Evolutionary conservation across 1,140 invertebrate species (phyloP).

Genomic region (Drosophila pandora): DNA sequence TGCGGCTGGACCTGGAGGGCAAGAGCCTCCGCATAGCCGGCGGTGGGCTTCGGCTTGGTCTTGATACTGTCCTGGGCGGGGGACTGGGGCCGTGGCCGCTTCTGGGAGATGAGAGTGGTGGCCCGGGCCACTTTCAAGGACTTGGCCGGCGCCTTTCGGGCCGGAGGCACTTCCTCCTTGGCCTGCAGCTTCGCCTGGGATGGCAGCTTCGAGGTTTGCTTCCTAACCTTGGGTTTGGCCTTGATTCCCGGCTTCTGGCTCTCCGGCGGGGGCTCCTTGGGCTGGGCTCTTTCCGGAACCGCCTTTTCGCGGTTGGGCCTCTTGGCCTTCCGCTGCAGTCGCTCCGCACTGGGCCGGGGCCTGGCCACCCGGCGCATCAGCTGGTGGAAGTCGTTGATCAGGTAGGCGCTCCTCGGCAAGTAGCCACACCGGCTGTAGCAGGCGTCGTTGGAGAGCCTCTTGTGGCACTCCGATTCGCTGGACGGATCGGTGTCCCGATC

Average conservation of each 20-base stretch:
- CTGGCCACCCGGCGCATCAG: conserved; percentile 47
- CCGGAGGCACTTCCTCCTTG: too few species aligned
- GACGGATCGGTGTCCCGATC: background rate
- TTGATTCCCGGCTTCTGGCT: background rate
- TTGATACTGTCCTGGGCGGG: background rate
- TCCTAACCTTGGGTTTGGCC: background rate
- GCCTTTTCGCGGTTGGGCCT: background rate
- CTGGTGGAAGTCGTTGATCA: conserved; percentile 42
- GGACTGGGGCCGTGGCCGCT: background rate
- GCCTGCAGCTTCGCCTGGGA: too few species aligned
- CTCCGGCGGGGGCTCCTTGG: too few species aligned
- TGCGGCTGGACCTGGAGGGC: too few species aligned
- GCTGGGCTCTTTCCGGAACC: too few species aligned
- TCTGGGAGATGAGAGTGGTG: background rate
- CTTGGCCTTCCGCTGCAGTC: background rate
- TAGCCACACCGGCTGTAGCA: background rate
- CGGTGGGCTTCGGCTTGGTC: background rate
- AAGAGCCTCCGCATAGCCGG: background rate
- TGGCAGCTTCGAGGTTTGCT: too few species aligned
- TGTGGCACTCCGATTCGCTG: background rate
- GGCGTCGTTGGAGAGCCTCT: background rate
- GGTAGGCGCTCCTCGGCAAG: background rate
- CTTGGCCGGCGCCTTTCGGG: background rate
- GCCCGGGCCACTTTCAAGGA: background rate
- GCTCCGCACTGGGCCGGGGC: conserved; percentile 6